Evolutionary conservation across 2,797 vertebrate species (phyloP).

Genomic region (Poliocrania exsul): DNA sequence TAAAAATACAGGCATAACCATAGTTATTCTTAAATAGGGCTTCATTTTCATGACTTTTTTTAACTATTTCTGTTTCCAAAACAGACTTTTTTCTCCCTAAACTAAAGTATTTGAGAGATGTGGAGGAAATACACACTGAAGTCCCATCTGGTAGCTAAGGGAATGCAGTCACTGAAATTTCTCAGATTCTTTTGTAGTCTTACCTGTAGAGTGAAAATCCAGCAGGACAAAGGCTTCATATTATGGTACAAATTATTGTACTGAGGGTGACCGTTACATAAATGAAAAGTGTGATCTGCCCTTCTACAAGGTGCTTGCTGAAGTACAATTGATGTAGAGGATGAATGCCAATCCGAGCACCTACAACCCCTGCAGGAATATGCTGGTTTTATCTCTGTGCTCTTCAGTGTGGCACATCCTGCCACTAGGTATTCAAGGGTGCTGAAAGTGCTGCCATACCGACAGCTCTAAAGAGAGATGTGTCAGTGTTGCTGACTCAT

Average conservation of each 20-base stretch:
- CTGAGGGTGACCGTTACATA: neutral
- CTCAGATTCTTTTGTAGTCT: neutral
- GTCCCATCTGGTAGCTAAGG: neutral
- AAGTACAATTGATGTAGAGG: neutral
- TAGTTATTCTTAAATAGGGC: neutral
- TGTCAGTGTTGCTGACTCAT: rapidly evolving
- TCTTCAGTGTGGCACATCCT: neutral
- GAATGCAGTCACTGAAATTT: neutral
- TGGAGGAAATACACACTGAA: neutral
- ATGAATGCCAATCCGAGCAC: neutral
- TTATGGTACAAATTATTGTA: neutral
- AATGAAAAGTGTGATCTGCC: neutral
- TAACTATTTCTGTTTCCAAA: neutral
- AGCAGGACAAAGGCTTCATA: neutral
- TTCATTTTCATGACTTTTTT: neutral
- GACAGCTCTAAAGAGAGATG: neutral
- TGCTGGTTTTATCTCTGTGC: neutral
- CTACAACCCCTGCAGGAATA: neutral
- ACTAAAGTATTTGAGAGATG: neutral
- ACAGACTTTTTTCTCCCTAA: neutral
- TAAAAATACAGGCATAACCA: neutral
- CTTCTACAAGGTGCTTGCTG: neutral
- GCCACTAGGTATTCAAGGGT: neutral
- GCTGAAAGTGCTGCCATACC: neutral
- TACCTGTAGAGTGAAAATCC: neutral